Percentiles rank a stretch among this genome's conserved stretches.
Evolutionary conservation across 2,888 invertebrate genomes (phyloP).

Genomic region (Ceraclea dissimilis): DNA sequence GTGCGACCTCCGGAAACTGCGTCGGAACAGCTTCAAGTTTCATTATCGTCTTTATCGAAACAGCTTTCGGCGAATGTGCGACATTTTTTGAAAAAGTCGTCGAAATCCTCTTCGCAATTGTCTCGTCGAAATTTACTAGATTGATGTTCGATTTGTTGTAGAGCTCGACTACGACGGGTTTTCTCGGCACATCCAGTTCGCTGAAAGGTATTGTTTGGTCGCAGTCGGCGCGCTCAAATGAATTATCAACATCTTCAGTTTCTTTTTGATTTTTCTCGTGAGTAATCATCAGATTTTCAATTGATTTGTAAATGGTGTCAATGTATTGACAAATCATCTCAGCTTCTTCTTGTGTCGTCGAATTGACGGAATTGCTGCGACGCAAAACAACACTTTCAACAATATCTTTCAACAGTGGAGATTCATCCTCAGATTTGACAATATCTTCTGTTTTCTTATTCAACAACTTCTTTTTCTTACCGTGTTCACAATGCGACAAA

Average conservation of each 20-base stretch:
- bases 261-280: background rate
- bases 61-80: slow-evolving; percentile 1
- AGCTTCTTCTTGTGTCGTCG: background rate
- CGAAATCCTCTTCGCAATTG: background rate
- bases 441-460: background rate
- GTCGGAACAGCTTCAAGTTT: background rate
- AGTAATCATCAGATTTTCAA: background rate
- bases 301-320: background rate
- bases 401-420: too few relatives aligned
- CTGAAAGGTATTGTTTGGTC: background rate
- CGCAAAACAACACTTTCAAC: too few relatives aligned
- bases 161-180: background rate
- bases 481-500: background rate
- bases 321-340: background rate
- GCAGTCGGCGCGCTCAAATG: background rate
- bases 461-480: background rate
- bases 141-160: background rate
- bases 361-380: too few relatives aligned
- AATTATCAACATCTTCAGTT: background rate
- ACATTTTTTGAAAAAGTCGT: background rate
- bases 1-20: background rate
- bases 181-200: background rate
- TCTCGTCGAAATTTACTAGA: background rate
- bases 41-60: background rate
- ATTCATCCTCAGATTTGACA: too few relatives aligned